phyloP scores from a whole-genome alignment of 1,140 invertebrate species.

The Riptortus pedestris region DNA sequence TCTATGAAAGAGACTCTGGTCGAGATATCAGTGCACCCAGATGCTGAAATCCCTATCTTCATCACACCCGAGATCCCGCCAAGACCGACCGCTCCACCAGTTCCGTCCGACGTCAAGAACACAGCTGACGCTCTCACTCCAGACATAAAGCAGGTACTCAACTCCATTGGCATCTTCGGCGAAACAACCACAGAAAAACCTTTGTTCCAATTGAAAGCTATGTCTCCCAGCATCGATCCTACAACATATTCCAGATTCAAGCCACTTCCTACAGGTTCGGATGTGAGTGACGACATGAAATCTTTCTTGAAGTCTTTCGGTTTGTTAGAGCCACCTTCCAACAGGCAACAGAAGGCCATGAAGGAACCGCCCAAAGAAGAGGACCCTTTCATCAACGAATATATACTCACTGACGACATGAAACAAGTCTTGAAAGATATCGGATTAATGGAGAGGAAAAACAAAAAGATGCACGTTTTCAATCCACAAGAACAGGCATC shows the following conservation, averaged over 20 bases:
- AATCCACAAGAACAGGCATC: slow-evolving; percentile 38
- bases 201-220: not conserved
- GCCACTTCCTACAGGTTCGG: slow-evolving; percentile 41
- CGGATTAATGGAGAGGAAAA: slow-evolving; percentile 33
- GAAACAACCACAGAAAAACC: slow-evolving; percentile 22
- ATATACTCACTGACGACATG: slow-evolving; percentile 41
- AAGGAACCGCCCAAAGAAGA: not conserved
- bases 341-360: slow-evolving; percentile 23
- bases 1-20: slow-evolving; percentile 1
- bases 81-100: slow-evolving; percentile 27
- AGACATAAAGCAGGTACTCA: slow-evolving; percentile 39
- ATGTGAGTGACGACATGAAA: slow-evolving; percentile 41
- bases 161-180: slow-evolving; percentile 37
- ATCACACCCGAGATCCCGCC: slow-evolving; percentile 12
- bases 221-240: slow-evolving; percentile 33
- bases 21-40: slow-evolving; percentile 11
- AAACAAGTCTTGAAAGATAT: slow-evolving; percentile 43
- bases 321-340: slow-evolving; percentile 34
- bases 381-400: slow-evolving; percentile 33
- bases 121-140: slow-evolving; percentile 38
- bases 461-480: slow-evolving; percentile 37
- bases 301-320: slow-evolving; percentile 47
- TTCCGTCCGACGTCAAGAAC: slow-evolving; percentile 33
- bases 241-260: slow-evolving; percentile 47
- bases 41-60: not conserved